Conservation (phyloP, 2,113 vertebrate genomes). For the Bufo bufo region DNA sequence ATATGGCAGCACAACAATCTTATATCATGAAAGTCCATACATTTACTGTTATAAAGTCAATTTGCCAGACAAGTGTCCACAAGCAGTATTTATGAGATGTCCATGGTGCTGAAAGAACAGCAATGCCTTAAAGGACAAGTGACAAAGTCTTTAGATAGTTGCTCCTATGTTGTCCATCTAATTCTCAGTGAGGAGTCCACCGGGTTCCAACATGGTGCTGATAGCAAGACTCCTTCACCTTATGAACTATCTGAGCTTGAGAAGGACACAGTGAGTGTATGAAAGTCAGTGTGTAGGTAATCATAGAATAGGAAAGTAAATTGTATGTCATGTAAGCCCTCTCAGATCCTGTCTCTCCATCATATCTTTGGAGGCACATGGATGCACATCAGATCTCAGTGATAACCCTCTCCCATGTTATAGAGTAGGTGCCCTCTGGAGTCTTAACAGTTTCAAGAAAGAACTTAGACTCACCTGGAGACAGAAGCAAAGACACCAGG, state of each 20-base stretch:
- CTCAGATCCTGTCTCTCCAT: too few species aligned
- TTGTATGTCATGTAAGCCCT: too few species aligned
- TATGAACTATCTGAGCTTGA: neutral
- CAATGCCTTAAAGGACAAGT: neutral
- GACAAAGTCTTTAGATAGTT: neutral
- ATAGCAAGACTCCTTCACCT: neutral
- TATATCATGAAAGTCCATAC: too few species aligned
- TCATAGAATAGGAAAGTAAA: neutral
- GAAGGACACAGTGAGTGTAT: neutral
- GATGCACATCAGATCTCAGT: neutral
- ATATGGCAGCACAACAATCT: too few species aligned
- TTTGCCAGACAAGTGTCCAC: too few species aligned
- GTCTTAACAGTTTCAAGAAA: neutral
- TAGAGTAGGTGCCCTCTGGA: neutral
- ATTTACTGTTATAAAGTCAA: too few species aligned
- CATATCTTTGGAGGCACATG: neutral
- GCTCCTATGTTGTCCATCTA: neutral
- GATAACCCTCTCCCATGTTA: neutral
- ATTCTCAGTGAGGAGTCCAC: neutral
- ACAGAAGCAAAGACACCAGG: neutral
- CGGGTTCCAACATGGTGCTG: neutral
- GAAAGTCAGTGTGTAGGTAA: neutral
- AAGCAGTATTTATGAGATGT: neutral
- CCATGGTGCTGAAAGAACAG: neutral
- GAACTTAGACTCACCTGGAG: constrained; percentile 32